Evolutionary conservation across 2,888 invertebrate species (phyloP).

Genomic region (Syrphus vitripennis): DNA sequence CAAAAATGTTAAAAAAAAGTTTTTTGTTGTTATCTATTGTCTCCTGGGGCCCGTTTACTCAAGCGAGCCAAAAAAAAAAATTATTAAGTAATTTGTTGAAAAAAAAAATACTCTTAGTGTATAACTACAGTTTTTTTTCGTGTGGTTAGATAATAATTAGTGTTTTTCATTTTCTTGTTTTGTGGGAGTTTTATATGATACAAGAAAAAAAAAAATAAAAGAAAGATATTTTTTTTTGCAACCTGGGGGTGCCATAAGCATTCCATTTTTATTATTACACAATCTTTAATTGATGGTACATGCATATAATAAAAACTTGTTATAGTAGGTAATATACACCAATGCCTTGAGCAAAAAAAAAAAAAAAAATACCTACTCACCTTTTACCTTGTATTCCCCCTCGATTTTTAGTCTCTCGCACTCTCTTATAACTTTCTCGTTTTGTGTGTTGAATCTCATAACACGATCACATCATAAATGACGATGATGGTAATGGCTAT

Average conservation of each 20-base stretch:
- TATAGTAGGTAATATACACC: slow-evolving; percentile 47
- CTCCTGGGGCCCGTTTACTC: not conserved
- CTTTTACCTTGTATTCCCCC: not conserved
- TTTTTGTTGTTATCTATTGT: not conserved
- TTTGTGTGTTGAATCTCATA: slow-evolving; percentile 25
- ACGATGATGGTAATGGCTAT: not conserved
- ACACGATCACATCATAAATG: slow-evolving; percentile 5
- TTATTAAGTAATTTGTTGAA: not conserved
- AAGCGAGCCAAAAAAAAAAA: not conserved
- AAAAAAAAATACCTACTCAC: not conserved
- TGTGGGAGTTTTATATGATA: slow-evolving; percentile 16
- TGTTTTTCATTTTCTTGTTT: not conserved
- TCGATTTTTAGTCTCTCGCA: not conserved
- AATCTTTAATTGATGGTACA: slow-evolving; percentile 55
- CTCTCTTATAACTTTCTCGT: slow-evolving; percentile 56
- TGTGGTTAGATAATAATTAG: slow-evolving; percentile 22
- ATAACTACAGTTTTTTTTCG: not conserved
- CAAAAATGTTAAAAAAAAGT: not conserved
- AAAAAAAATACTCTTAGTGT: not conserved
- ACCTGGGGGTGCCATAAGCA: slow-evolving; percentile 21
- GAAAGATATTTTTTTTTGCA: slow-evolving; percentile 30
- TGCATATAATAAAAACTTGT: slow-evolving; percentile 29
- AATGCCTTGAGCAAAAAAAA: slow-evolving; percentile 8
- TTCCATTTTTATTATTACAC: slow-evolving; percentile 50
- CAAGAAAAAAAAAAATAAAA: slow-evolving; percentile 2